phyloP scores from a whole-genome alignment of 2,888 invertebrate genomes.

The Pammene aurita region DNA sequence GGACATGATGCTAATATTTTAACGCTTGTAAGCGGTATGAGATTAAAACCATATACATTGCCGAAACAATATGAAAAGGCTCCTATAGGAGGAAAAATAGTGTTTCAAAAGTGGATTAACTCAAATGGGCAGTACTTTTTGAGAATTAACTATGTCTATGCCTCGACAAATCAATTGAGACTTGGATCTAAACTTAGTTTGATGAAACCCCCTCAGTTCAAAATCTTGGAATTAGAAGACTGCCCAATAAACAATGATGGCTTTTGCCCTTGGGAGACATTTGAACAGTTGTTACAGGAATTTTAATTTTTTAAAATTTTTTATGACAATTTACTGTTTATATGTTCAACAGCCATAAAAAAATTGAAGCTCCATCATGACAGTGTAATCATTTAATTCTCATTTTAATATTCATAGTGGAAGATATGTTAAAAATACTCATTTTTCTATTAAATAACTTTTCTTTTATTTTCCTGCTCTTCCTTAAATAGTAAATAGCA shows the following conservation, averaged over 20 bases:
- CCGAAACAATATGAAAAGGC: slow-evolving; percentile 60
- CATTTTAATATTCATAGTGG: no score
- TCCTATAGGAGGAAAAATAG: slow-evolving; percentile 71
- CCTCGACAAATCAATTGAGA: slow-evolving; percentile 63
- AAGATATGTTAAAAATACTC: no score
- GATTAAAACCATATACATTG: slow-evolving; percentile 59
- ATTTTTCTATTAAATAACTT: no score
- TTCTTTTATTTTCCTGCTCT: no score
- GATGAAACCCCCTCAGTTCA: slow-evolving; percentile 60
- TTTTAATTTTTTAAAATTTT: slow-evolving; percentile 37
- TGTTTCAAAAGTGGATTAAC: slow-evolving; percentile 71
- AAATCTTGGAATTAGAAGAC: slow-evolving; percentile 56
- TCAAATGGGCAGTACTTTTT: slow-evolving; percentile 52
- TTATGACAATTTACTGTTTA: no score
- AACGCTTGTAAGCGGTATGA: slow-evolving; percentile 61
- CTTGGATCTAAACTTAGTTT: slow-evolving; percentile 55
- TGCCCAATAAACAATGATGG: slow-evolving; percentile 60
- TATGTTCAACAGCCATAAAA: no score
- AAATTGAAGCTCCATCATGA: no score
- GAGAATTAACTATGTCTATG: slow-evolving; percentile 70
- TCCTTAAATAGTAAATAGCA: no score
- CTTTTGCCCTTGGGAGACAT: slow-evolving; percentile 67
- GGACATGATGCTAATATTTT: slow-evolving; percentile 75
- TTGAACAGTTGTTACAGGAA: slow-evolving; percentile 52
- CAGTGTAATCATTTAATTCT: no score